Percentiles rank a stretch among this genome's conserved stretches.
phyloP scores from a whole-genome alignment of 1,140 invertebrate genomes.

The Belonocnema kinseyi region DNA sequence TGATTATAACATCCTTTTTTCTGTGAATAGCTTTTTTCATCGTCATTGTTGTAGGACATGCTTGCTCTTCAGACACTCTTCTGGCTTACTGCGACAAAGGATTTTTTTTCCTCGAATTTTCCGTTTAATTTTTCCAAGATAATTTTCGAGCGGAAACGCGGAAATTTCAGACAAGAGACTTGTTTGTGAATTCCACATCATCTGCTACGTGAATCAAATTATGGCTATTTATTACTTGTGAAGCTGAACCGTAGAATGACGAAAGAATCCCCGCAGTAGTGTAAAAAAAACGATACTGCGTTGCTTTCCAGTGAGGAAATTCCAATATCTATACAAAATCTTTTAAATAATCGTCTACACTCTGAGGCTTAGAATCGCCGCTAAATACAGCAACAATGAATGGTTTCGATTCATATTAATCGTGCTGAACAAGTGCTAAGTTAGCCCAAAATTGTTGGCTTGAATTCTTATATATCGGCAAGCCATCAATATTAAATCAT shows the following conservation, averaged over 20 bases:
- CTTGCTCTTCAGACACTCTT: not conserved
- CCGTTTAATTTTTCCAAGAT: conserved; percentile 27
- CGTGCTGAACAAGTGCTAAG: not conserved
- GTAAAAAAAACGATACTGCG: conserved; percentile 18
- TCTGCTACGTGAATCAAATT: conserved; percentile 33
- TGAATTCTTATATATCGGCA: not conserved
- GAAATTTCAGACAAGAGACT: not conserved
- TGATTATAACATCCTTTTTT: not conserved
- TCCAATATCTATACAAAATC: conserved; percentile 19
- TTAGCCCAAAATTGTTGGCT: not conserved
- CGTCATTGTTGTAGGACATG: not conserved
- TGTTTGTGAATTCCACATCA: not conserved
- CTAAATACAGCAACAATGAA: not conserved
- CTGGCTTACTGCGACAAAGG: not conserved
- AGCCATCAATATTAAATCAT: not conserved
- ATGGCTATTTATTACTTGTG: conserved; percentile 23
- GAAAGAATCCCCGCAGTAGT: conserved; percentile 31
- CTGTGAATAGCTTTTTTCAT: not conserved
- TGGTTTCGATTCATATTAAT: not conserved
- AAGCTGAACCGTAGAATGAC: conserved; percentile 1
- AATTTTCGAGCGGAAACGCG: conserved; percentile 30
- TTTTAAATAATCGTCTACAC: not conserved
- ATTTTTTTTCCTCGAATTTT: conserved; percentile 7
- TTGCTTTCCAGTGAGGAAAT: not conserved
- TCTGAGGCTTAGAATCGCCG: conserved; percentile 1